phyloP scores from a whole-genome alignment of 2,797 vertebrate genomes.

The Neosilurus hyrtlii region DNA sequence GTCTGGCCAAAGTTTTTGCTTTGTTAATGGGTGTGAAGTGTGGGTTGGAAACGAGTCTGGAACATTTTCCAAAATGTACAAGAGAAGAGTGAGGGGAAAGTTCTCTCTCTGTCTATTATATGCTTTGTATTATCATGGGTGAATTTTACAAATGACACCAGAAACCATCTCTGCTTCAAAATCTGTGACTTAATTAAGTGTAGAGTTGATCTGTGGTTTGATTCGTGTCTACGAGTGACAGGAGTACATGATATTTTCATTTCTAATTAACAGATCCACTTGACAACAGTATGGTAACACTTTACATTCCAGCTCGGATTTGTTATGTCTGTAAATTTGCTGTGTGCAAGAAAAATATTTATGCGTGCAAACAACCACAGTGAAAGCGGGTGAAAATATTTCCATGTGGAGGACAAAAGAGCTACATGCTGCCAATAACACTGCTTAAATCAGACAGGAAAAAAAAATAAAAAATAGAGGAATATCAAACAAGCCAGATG shows the following conservation, averaged over 20 bases:
- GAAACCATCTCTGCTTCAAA: conserved; percentile 54
- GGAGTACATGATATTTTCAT: not conserved
- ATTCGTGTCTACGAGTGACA: not conserved
- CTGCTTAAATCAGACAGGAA: conserved; percentile 38
- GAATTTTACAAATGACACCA: conserved; percentile 46
- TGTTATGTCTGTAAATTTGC: conserved; percentile 1
- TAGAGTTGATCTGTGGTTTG: not conserved
- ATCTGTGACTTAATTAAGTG: conserved; percentile 46
- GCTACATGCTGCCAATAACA: conserved; percentile 48
- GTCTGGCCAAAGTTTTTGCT: conserved; percentile 14
- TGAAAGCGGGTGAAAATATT: conserved; percentile 48
- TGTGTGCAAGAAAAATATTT: conserved; percentile 24
- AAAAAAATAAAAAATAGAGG: conserved; percentile 1
- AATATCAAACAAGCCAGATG: not conserved
- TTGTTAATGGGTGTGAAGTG: conserved; percentile 26
- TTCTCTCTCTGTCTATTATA: not conserved
- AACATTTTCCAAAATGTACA: conserved; percentile 32
- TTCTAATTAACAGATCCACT: conserved; percentile 30
- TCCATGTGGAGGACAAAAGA: conserved; percentile 60
- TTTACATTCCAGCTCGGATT: conserved; percentile 21
- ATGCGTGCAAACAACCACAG: not conserved
- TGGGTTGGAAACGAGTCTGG: not conserved
- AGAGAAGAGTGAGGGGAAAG: not conserved
- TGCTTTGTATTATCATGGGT: conserved; percentile 25
- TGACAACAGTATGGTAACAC: conserved; percentile 40